Base-by-base conservation (phyloP, 2,797 vertebrate genomes). In the Poecilia gillii region DNA sequence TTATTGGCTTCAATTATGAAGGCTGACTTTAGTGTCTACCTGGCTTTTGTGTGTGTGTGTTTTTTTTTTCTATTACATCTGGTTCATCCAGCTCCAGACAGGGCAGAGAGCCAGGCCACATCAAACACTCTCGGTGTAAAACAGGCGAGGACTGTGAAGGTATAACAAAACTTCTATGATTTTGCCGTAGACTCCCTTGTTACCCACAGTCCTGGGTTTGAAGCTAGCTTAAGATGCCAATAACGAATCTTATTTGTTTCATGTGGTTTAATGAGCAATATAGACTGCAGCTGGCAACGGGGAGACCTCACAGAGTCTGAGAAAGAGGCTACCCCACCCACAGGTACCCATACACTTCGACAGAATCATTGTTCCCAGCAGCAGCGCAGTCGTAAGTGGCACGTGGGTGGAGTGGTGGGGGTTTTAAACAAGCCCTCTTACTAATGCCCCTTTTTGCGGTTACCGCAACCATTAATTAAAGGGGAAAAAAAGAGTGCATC, bases 1-100 rank as follows among this genome's bases (percentile, higher is more conserved):
- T 96, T 96, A 96, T 94, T 92, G 91, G 92, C 90, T 89, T 89
- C 94, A 95, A 95, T 96, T 95, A 95, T 94, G 84, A 92, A 90
- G 92, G 90, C 92, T 91, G 88, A 45, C 68, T 95, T 96, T 93
- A 91, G 94, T 85, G 86, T 90, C 91, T 92, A 91, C 92, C 92
- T 93, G 70, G 81, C 87, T 91, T 88, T 86, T 91, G 93, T 91
- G 88, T 91, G 88, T 91, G 31, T 36, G 31, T 64, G 59, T 36
- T 18, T 36, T 64, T 66, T 66, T 91, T 92, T 91, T 88, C 80
- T 79, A 81, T 89, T 91, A 90, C 92, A 94, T 93, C 93, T 94
- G 94, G 91, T 92, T 93, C 84, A 81, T 81, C 86, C 80, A 79
- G 88, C 90, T 87, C 79, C 87, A 91, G 85, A 93, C 88, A 0